Evolutionary conservation across 2,888 invertebrate species (phyloP).

Genomic region (Petrolisthes manimaculis): DNA sequence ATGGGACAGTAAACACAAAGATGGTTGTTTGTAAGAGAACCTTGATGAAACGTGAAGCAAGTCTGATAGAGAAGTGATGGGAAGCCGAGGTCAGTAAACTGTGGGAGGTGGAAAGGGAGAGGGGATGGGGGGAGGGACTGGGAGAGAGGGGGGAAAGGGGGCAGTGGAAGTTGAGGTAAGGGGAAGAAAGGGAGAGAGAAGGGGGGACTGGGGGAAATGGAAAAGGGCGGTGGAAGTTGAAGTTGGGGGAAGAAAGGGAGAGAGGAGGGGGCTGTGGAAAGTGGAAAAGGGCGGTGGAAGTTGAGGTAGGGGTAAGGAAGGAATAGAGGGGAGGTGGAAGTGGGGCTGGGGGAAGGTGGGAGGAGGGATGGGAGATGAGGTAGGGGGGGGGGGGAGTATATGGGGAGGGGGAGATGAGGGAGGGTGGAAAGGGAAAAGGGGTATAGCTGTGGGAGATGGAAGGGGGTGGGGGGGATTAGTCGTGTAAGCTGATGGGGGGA

Average conservation of each 20-base stretch:
- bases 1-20: background rate
- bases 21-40: background rate
- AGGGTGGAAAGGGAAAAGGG: background rate
- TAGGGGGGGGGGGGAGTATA: background rate
- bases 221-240: background rate
- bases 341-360: background rate
- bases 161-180: background rate
- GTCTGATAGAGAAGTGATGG: background rate
- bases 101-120: background rate
- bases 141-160: background rate
- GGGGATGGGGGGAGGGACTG: background rate
- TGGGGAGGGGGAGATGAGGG: background rate
- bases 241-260: background rate
- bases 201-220: conserved; percentile 2
- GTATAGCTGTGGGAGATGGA: background rate
- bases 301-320: background rate
- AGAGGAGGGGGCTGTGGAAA: background rate
- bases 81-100: background rate
- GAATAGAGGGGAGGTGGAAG: background rate
- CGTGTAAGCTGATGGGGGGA: background rate
- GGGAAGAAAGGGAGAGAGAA: background rate
- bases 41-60: background rate
- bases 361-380: background rate
- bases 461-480: background rate
- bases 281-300: background rate